Base-by-base conservation (phyloP, 2,888 invertebrate species). In the Microctonus brassicae region DNA sequence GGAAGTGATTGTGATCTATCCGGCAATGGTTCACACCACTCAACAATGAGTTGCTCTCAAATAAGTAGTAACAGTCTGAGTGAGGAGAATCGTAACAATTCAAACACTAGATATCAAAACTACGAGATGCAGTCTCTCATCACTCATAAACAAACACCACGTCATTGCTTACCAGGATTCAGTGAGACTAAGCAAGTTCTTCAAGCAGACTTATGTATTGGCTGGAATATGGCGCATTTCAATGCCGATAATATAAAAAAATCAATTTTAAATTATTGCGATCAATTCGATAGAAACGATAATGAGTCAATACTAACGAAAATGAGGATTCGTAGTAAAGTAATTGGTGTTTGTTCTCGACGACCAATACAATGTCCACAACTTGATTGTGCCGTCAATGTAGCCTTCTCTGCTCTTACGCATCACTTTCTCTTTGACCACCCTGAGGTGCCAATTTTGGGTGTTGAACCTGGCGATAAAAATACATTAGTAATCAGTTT, bases 371-470 rank as follows among this genome's bases (percentile, higher is more conserved):
- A 87, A 55, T 91, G 91, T 76, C 91, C 91, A 0, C 87, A 89
- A 72, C 78, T 88, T 2, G 85, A 88, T 22, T 91, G 91, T 77
- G 86, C 87, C 5, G 89, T 89, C 73, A 90, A 89, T 69, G 88
- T 91, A 5, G 90, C 91, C 0, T 86, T 89, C 58, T 89, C 89
- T 34, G 89, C 90, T 0, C 81, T 91, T 3, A 87, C 89, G 17
- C 87, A 88, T 57, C 91, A 91, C 80, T 91, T 91, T 74, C 84
- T 89, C 70, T 90, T 90, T 77, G 91, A 91, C 77, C 91, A 91
- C 80, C 88, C 90, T 1, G 89, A 89, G 80, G 83, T 89, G 0
- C 88, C 89, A 24, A 81, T 87, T 10, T 72, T 86, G 13, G 81
- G 80, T 53, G 81, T 87, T 33, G 84, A 85, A n/a, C 84, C 86